Base-by-base conservation (phyloP, 2,888 invertebrate species). In the Meloe dianella region DNA sequence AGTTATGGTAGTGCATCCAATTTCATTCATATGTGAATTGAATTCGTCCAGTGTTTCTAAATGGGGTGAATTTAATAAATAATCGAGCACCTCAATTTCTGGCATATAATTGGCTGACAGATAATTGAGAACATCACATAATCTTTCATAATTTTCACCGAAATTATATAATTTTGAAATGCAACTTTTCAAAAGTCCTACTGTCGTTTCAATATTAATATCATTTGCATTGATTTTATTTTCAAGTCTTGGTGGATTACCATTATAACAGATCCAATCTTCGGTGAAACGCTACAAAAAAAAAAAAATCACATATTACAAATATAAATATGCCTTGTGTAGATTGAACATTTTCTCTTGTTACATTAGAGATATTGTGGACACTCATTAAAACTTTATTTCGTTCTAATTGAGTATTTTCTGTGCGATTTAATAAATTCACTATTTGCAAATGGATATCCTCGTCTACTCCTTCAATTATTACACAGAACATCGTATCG, bases 401-500 rank as follows among this genome's bases (percentile, higher is more conserved):
- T 9, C 58, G 65, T 14, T 29, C 29, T 2, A 65, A 17, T 20
- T 41, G n/a, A n/a, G n/a, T 32, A 1, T 60, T 17, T 4, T 27
- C 27, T 4, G 58, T 10, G 9, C 27, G n/a, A 8, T 57, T 17
- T 7, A 61, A 61, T 0, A 68, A 32, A 1, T 54, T 17, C 0
- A 12, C 10, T 20, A 66, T 27, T 29, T 66, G 63, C 10, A 35
- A 57, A 24, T 60, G 22, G 17, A 68, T n/a, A 10, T 51, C 47
- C 8, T 35, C 29, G 47, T 68, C 68, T 2, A 65, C 61, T 2
- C 63, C 79, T 85, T 87, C 87, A 22, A 87, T 68, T 71, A 87
- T 80, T 72, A 87, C 87, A 27, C 87, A 83, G 73, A 87, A 87
- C 76, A 86, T 86, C 61, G 82, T 84, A 60, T 85, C 84, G 65